Conservation (phyloP, 2,113 vertebrate genomes). For the Pampusana beccarii region DNA sequence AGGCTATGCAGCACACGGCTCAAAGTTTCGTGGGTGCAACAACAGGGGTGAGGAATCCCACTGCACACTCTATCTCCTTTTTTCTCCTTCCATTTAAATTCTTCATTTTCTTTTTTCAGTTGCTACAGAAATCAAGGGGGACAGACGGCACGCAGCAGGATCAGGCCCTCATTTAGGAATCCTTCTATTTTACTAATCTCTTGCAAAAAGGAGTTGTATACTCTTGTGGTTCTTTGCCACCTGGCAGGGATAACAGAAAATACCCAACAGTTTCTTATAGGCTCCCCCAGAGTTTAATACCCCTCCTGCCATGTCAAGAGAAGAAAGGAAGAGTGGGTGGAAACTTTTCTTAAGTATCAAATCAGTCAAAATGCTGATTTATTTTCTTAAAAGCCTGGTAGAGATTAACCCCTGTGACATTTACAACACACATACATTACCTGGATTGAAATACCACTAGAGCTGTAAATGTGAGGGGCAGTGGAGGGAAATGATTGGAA, state of each 20-base stretch:
- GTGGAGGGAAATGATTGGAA: constrained; percentile 53
- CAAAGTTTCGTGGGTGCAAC: not conserved
- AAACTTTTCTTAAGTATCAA: constrained; percentile 66
- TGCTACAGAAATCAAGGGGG: not conserved
- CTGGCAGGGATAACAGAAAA: constrained; percentile 60
- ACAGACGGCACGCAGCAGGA: not conserved
- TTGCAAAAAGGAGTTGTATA: not conserved
- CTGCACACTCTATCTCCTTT: not conserved
- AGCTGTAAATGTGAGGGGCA: constrained; percentile 55
- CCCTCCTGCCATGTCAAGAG: constrained; percentile 36
- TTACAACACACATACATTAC: constrained; percentile 66
- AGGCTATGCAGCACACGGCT: not conserved
- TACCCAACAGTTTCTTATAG: constrained; percentile 33
- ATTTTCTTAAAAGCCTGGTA: constrained; percentile 68
- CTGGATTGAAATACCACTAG: constrained; percentile 54
- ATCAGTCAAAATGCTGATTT: constrained; percentile 66
- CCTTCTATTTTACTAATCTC: constrained; percentile 44
- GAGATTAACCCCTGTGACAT: constrained; percentile 70
- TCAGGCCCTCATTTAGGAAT: constrained; percentile 30
- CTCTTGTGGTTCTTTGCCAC: constrained; percentile 33
- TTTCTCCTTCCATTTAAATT: not conserved
- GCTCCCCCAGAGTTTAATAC: constrained; percentile 57
- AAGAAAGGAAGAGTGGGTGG: constrained; percentile 66
- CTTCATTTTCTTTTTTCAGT: not conserved
- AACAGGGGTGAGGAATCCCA: not conserved